Evolutionary conservation across 2,888 invertebrate species (phyloP), one percentile per base, ranked within the genome.

Genomic region (Diloba caeruleocephala): DNA sequence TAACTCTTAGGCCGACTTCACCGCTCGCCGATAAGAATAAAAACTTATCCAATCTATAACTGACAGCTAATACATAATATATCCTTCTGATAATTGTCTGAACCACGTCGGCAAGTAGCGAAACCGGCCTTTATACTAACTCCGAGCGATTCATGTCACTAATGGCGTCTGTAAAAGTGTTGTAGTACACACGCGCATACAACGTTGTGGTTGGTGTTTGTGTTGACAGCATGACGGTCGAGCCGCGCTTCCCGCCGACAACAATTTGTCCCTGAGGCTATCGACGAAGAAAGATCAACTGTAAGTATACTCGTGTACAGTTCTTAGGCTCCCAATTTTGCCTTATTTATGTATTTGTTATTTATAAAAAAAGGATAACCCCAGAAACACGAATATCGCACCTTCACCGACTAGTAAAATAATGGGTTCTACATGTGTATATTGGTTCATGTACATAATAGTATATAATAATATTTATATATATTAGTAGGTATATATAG

Each of bases 211-310:
- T 78, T 59, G 67, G 75, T 87, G 85, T 85, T 75, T 84, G 85
- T 90, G 84, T 90, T 87, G 88, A 87, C 92, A 92, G 92, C 90
- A 89, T 88, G 92, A 90, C 77, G 83, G 82, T 71, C 78, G 76
- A 49, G 74, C 79, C 4, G 45, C 43, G 38, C 12, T 14, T 55
- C 69, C 76, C 58, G 50, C 66, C 60, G 86, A 85, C 41, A 78
- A 76, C 25, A 84, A 79, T 31, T 78, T 82, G 10, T 79, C 78
- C 68, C 78, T 76, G 61, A 68, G 75, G 48, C 49, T 45, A 26
- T 33, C 44, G 26, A 29, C 52, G 43, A 61, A 34, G 26, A 61
- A 59, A 45, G 79, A 82, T 42, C 80, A 78, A 50, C 59, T 80
- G 83, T 84, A 66, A 83, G 84, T 83, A 75, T 62, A 44, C 63